These are phyloP conservation scores for Acronicta alni DNA, from an alignment of 2,888 invertebrate genomes.

Conservation along the genomic window DNA sequence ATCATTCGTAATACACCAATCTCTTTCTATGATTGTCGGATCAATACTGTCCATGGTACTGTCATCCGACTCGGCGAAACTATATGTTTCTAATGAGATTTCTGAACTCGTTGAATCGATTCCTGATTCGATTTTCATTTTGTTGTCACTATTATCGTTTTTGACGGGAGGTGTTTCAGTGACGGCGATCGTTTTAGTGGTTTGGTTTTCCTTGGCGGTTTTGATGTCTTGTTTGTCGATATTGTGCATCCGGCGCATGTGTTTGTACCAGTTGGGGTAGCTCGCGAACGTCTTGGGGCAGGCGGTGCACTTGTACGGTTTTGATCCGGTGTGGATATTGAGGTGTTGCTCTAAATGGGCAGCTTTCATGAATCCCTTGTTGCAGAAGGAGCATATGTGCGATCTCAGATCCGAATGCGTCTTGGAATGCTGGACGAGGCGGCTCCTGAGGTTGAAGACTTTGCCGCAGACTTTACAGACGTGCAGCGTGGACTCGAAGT, in stretches of 20 bases:
- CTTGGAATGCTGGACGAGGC: conserved; percentile 75
- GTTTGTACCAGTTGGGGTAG: conserved; percentile 90
- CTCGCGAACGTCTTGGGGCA: conserved; percentile 89
- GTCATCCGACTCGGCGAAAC: conserved; percentile 59
- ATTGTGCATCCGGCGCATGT: conserved; percentile 79
- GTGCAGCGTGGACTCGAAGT: conserved; percentile 77
- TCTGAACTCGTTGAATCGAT: conserved; percentile 61
- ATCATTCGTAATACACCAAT: conserved; percentile 61
- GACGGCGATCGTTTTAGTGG: conserved; percentile 8
- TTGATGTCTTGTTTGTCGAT: conserved; percentile 57
- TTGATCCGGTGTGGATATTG: conserved; percentile 88
- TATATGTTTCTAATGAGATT: conserved; percentile 52
- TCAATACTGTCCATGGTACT: conserved; percentile 70
- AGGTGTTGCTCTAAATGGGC: conserved; percentile 84
- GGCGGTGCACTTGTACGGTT: conserved; percentile 87
- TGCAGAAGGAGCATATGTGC: conserved; percentile 86
- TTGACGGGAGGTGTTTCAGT: conserved; percentile 21
- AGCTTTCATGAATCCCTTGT: conserved; percentile 78
- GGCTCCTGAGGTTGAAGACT: conserved; percentile 79
- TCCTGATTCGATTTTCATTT: conserved; percentile 50
- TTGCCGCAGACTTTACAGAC: conserved; percentile 85
- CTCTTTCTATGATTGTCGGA: conserved; percentile 62
- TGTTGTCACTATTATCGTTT: conserved; percentile 38
- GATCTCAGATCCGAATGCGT: conserved; percentile 80
- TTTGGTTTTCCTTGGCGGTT: conserved; percentile 19